Evolutionary conservation across 2,113 vertebrate species (phyloP).

Genomic region (Paramormyrops kingsleyae): DNA sequence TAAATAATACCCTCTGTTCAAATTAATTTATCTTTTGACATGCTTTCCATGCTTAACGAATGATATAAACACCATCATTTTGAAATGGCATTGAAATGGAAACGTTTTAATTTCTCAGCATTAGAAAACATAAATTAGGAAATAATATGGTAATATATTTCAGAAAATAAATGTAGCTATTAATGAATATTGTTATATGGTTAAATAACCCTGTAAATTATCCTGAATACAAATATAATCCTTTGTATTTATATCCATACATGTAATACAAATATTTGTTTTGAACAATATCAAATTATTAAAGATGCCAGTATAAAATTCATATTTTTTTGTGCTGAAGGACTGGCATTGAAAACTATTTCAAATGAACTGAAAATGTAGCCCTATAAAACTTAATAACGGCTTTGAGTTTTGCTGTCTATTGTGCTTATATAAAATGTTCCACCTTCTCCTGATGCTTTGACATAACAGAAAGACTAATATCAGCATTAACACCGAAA

Average conservation of each 20-base stretch:
- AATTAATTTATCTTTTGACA: slow-evolving; percentile 9
- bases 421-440: slow-evolving; percentile 16
- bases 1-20: slow-evolving; percentile 1
- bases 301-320: neutral
- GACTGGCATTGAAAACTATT: slow-evolving; percentile 39
- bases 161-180: slow-evolving; percentile 3
- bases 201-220: neutral
- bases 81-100: neutral
- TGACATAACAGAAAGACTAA: slow-evolving; percentile 62
- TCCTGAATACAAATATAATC: neutral
- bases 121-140: neutral
- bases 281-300: neutral
- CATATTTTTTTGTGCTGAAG: neutral
- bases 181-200: slow-evolving; percentile 1
- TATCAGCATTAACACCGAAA: slow-evolving; percentile 70
- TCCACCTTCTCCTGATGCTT: slow-evolving; percentile 28
- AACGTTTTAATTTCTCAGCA: neutral
- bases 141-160: slow-evolving; percentile 1
- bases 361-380: slow-evolving; percentile 28
- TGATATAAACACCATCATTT: neutral
- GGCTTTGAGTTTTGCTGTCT: neutral
- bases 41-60: slow-evolving; percentile 4
- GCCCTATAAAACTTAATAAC: neutral
- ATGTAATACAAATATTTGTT: neutral
- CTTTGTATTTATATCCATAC: neutral